Base-by-base conservation (phyloP, 2,113 vertebrate genomes). In the Pangasianodon hypophthalmus region DNA sequence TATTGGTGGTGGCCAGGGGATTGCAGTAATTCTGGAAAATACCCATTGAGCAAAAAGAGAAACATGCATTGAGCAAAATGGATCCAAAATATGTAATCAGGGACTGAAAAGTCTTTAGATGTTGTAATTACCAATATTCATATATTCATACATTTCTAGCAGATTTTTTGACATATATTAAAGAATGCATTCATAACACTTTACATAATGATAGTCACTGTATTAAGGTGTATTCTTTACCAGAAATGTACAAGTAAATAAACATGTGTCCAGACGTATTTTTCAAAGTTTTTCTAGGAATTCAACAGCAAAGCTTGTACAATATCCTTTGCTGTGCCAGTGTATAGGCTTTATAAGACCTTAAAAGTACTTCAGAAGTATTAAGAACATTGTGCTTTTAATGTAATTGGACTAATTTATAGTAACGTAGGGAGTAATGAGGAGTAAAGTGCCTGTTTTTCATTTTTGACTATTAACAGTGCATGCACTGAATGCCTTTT, bases 1-100 rank as follows among this genome's bases (percentile, higher is more conserved):
- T 93, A 99, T 99, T 1, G 98, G 98, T 0, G 98, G 98, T 0
- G 98, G 98, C 62, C 98, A 99, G 87, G 98, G 98, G 3, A 99
- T 99, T 1, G 98, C 98, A 0, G 18, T 99, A 85, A 83, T 99
- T 92, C 92, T 99, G 7, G 96, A 99, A 94, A 98, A 95, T 84
- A 92, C 92, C 60, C 94, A 96, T 44, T 96, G 92, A 97, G 77
- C n/a, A 41, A 60, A 92, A 82, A 41, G 37, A 79, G 16, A 77
- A 48, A 75, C 71, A 32, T 6, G 2, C 10, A n/a, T 13, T 13
- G 3, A 71, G n/a, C 62, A 56, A 37, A 81, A 48, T 80, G 3
- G 19, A 46, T 77, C 21, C 19, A 77, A 75, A 41, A 71, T 73
- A 11, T 69, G 44, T 2, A 77, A 46, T 60, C 64, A 67, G n/a